Evolutionary conservation across 2,888 invertebrate genomes (phyloP).

Genomic region (Ormyrus labotus): DNA sequence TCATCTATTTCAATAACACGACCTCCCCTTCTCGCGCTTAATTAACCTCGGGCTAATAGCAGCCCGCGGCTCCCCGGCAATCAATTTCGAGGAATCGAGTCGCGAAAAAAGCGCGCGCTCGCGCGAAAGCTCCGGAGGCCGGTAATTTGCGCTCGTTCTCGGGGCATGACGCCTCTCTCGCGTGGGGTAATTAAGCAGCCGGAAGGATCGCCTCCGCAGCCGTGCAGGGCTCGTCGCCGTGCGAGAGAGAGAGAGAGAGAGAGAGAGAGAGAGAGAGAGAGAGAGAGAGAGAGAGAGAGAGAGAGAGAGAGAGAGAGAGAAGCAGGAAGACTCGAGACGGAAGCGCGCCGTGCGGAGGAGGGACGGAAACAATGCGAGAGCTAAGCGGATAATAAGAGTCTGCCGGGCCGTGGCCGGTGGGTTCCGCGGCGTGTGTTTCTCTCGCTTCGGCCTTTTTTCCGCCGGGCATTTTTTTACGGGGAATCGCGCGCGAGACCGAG

Average conservation of each 20-base stretch:
- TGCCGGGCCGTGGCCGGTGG: slow-evolving; percentile 6
- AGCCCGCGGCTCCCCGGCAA: neutral
- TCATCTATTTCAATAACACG: no score
- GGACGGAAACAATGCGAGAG: no score
- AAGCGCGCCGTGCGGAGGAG: no score
- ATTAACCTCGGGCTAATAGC: slow-evolving; percentile 4
- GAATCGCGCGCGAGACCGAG: neutral
- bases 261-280: neutral
- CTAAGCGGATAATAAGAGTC: slow-evolving; percentile 31
- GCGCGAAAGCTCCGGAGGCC: neutral
- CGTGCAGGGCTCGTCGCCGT: neutral
- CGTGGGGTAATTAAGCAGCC: slow-evolving; percentile 8
- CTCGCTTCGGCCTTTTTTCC: slow-evolving; percentile 4
- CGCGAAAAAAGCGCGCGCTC: neutral
- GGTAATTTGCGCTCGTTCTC: slow-evolving; percentile 27
- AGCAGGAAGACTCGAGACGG: no score
- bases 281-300: neutral
- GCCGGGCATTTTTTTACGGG: neutral
- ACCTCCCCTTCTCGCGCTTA: neutral
- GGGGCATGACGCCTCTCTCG: slow-evolving; percentile 20
- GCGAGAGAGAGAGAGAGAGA: neutral
- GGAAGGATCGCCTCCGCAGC: no score
- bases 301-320: neutral
- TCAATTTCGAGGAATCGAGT: slow-evolving; percentile 39
- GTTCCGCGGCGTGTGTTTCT: neutral